Conservation (phyloP, 2,113 vertebrate species). For the Eulacestoma nigropectus region DNA sequence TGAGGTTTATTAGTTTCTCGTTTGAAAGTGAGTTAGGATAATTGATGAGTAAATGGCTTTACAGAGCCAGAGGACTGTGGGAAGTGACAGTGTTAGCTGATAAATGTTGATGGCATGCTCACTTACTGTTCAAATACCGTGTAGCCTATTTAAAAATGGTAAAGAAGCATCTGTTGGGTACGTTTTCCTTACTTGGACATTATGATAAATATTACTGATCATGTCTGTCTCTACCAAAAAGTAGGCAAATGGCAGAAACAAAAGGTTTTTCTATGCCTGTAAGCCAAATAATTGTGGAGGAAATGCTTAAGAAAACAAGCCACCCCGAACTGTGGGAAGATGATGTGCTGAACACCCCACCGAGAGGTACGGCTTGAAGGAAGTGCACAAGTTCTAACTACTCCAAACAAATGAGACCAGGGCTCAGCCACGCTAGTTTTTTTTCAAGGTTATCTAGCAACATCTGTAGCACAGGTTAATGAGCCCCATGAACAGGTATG, state of each 20-base stretch:
- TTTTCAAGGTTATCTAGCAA: neutral
- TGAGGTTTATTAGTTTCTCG: neutral
- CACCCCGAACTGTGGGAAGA: neutral
- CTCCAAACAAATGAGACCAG: neutral
- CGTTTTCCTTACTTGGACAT: neutral
- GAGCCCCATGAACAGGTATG: neutral
- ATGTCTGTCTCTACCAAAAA: neutral
- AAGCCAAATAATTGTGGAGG: neutral
- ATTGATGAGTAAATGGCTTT: neutral
- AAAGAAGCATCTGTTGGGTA: neutral
- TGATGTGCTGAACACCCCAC: neutral
- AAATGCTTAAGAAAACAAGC: neutral
- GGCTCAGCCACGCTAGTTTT: neutral
- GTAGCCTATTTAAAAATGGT: neutral
- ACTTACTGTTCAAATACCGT: neutral
- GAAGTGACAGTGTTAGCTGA: neutral
- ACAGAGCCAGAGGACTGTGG: neutral
- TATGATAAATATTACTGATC: neutral
- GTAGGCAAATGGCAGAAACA: neutral
- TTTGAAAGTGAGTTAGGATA: neutral
- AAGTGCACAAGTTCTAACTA: neutral
- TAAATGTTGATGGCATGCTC: neutral
- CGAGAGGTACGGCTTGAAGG: neutral
- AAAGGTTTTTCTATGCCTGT: neutral
- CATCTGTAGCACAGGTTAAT: neutral